phyloP scores from a whole-genome alignment of 2,888 invertebrate genomes.

The Nasonovia ribisnigri region DNA sequence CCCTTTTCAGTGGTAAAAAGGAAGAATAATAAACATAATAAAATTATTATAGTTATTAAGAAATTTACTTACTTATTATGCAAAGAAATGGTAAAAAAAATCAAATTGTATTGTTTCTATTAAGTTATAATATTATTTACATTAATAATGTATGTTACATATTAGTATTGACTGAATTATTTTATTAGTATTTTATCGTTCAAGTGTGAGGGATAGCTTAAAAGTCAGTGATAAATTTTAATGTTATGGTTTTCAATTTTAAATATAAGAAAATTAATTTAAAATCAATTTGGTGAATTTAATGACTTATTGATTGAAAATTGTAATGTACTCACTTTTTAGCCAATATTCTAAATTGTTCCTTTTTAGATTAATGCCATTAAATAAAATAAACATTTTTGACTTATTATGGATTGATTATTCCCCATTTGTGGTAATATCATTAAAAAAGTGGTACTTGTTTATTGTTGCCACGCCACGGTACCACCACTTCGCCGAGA shows the following conservation, averaged over 20 bases:
- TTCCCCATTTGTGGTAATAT: neutral
- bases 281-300: constrained; percentile 18
- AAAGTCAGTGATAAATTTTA: constrained; percentile 8
- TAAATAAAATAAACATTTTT: neutral
- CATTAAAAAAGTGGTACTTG: neutral
- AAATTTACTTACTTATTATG: constrained; percentile 43
- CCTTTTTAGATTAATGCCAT: neutral
- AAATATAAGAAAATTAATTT: constrained; percentile 24
- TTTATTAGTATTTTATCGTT: constrained; percentile 46
- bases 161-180: constrained; percentile 60
- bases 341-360: neutral
- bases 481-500: neutral
- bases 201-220: constrained; percentile 6
- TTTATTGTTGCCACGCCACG: neutral
- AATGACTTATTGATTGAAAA: constrained; percentile 34
- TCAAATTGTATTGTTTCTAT: constrained; percentile 41
- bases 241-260: constrained; percentile 20
- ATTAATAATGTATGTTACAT: constrained; percentile 50
- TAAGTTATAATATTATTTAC: constrained; percentile 40
- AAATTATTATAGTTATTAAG: constrained; percentile 39
- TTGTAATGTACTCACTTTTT: constrained; percentile 10
- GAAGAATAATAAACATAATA: constrained; percentile 28
- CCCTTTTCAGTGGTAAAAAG: neutral
- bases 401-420: neutral
- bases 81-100: constrained; percentile 18